Conservation (phyloP, 2,797 vertebrate species). For the Scyliorhinus canicula region DNA sequence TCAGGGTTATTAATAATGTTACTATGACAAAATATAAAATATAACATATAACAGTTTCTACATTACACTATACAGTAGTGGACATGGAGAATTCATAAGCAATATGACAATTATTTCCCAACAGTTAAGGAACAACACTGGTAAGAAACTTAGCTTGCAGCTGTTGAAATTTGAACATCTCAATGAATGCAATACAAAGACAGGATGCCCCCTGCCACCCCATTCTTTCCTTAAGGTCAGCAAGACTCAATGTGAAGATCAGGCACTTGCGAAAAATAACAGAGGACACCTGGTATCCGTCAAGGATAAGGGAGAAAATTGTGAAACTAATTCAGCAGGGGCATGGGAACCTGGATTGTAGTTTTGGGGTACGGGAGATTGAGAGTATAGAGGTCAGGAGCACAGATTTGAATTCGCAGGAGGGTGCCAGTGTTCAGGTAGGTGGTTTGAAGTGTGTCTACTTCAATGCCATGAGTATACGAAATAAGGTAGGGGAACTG, state of each 20-base stretch:
- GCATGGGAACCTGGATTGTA: too few relatives aligned
- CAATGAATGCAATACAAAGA: not conserved
- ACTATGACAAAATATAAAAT: too few relatives aligned
- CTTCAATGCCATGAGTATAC: too few relatives aligned
- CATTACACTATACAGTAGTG: not conserved
- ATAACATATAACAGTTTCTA: too few relatives aligned
- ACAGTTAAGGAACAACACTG: not conserved
- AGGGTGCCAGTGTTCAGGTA: too few relatives aligned
- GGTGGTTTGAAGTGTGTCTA: too few relatives aligned
- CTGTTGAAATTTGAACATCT: not conserved
- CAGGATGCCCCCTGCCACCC: not conserved
- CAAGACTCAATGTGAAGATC: not conserved
- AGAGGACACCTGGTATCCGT: not conserved
- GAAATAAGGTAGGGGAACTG: too few relatives aligned
- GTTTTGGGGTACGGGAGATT: too few relatives aligned
- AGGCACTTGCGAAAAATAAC: not conserved
- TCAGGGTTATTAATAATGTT: too few relatives aligned
- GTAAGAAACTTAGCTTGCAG: not conserved
- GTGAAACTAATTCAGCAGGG: too few relatives aligned
- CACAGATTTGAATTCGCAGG: too few relatives aligned
- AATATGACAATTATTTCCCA: not conserved
- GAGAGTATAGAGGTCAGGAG: too few relatives aligned
- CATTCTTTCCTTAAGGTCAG: not conserved
- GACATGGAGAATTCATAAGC: not conserved
- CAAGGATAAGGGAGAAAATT: not conserved